A percentile compares a stretch with the other conserved stretches of the same genome.
Evolutionary conservation across 2,113 vertebrate species (phyloP).

Genomic region (Rhinoderma darwinii): DNA sequence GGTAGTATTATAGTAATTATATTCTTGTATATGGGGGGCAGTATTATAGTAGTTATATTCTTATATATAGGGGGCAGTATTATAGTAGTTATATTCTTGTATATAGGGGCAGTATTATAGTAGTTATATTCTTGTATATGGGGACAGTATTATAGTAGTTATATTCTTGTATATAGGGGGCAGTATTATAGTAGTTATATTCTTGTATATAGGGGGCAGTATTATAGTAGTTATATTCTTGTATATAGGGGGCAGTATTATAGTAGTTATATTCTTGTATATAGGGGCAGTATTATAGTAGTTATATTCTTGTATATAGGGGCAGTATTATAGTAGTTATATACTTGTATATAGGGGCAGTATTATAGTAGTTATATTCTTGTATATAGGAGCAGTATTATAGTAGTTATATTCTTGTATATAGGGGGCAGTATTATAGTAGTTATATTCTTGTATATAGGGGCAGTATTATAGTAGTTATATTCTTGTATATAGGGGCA

Average conservation of each 20-base stretch:
- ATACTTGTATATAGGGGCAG: background rate
- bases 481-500: background rate
- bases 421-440: background rate
- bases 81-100: slow-evolving; percentile 1
- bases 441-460: background rate
- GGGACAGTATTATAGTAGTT: background rate
- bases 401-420: background rate
- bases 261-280: slow-evolving; percentile 2
- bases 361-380: slow-evolving; percentile 3
- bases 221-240: slow-evolving; percentile 12
- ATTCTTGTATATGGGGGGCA: too few relatives aligned
- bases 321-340: background rate
- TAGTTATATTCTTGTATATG: slow-evolving; percentile 1
- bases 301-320: background rate
- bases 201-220: background rate
- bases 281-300: background rate
- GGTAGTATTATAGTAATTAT: background rate
- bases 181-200: slow-evolving; percentile 13
- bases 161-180: background rate
- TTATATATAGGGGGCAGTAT: too few relatives aligned
- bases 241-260: background rate
- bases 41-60: too few relatives aligned
- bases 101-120: background rate
- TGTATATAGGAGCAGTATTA: background rate
- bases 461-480: background rate